A percentile compares a stretch with the other conserved stretches of the same genome.
These are phyloP conservation scores for Danionella dracula DNA, from an alignment of 2,797 vertebrate genomes.

Conservation along the genomic window DNA sequence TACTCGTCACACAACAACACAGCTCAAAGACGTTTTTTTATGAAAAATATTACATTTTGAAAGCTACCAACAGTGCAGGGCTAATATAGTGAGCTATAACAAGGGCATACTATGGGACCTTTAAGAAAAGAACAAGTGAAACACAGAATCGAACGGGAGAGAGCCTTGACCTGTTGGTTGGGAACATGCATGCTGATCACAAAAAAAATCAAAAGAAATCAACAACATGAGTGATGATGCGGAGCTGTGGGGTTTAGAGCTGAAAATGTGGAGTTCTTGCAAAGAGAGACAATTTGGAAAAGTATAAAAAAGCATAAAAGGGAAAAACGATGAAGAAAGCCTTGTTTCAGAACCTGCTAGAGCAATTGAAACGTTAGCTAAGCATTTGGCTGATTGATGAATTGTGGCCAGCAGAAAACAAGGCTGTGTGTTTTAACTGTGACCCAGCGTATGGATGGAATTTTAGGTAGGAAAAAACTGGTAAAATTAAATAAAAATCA, in stretches of 20 bases:
- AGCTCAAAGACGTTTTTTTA: too few species aligned
- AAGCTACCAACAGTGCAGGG: too few species aligned
- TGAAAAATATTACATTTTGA: too few species aligned
- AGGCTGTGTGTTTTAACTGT: conserved; percentile 69
- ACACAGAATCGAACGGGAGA: neutral
- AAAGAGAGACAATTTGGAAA: conserved; percentile 23
- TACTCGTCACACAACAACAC: too few species aligned
- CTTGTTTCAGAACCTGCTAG: conserved; percentile 20
- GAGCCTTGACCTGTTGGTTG: neutral
- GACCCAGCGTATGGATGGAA: conserved; percentile 67
- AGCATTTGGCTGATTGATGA: conserved; percentile 63
- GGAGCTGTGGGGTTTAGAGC: conserved; percentile 1
- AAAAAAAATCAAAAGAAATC: conserved; percentile 24
- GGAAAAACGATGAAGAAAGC: neutral
- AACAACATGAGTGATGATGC: neutral
- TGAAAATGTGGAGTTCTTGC: conserved; percentile 2
- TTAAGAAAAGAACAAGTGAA: too few species aligned
- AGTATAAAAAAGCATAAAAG: neutral
- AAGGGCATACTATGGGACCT: too few species aligned
- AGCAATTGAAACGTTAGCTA: conserved; percentile 43
- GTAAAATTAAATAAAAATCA: conserved; percentile 47
- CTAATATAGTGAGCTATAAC: too few species aligned
- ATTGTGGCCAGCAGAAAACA: conserved; percentile 56
- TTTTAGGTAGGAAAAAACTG: conserved; percentile 40
- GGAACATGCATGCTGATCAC: conserved; percentile 35